Evolutionary conservation across 64 coral and sea anemone species (phyloP), one percentile per base, ranked within the genome.

Genomic region (Pachyseris speciosa): DNA sequence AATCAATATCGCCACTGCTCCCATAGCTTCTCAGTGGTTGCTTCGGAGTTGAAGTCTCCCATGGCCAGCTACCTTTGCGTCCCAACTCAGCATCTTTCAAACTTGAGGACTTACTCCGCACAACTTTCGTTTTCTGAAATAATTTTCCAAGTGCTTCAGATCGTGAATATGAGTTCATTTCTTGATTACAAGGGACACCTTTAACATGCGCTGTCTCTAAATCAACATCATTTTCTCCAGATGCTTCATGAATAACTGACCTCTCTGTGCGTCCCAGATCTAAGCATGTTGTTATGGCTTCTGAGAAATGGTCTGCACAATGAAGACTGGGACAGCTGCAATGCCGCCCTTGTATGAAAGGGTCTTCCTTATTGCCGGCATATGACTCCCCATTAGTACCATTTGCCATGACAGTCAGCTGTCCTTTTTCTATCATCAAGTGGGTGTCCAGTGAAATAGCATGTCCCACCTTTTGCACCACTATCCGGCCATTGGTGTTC

Each of bases 311-410:
- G n/a, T 74, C 83, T 16, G 60, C 57, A 74, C 67, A 37, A 20
- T 84, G 16, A 10, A 96, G 60, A 61, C 58, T 92, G 40, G 95
- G 95, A 43, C 95, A 97, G 40, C 95, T 97, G 25, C 86, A 93
- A 67, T 89, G 89, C 26, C 63, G 83, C 42, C 86, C 95, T 68
- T 89, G 90, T 26, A 89, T 57, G 70, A 97, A 97, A 33, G 87
- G 63, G 42, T 93, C 74, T 26, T 75, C 52, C 19, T 72, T 67
- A 53, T 78, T 58, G 17, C 19, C 22, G 9, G 29, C 19, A 78
- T 37, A 49, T 12, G 64, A 67, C 24, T 79, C 75, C 8, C 40
- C 33, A 38, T 81, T 19, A 5, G 1, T 22, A 8, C 33, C 32
- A 81, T 39, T 61, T 63, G 49, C 25, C 5, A 16, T 50, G 10